Evolutionary conservation across 1,140 invertebrate genomes (phyloP).

Genomic region (Sitobion miscanthi): DNA sequence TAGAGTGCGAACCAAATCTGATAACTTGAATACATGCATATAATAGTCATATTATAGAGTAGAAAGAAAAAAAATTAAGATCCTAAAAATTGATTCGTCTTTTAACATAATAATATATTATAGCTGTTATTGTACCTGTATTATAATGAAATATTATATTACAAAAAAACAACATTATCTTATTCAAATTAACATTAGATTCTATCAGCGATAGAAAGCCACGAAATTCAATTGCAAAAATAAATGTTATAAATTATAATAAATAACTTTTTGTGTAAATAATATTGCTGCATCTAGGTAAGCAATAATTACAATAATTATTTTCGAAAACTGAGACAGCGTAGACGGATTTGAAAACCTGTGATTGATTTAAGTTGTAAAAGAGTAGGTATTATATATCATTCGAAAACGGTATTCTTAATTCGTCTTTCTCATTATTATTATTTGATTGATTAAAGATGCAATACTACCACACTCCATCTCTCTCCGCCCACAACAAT

Average conservation of each 20-base stretch:
- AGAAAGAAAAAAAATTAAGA: not conserved
- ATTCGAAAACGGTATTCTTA: not conserved
- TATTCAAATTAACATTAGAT: not conserved
- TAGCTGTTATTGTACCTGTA: not conserved
- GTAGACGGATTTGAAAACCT: not conserved
- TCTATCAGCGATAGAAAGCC: not conserved
- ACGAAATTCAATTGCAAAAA: not conserved
- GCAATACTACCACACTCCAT: not conserved
- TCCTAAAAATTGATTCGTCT: not conserved
- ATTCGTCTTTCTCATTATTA: not conserved
- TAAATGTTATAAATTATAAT: not conserved
- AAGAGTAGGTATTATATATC: not conserved
- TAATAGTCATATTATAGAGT: not conserved
- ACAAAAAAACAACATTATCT: not conserved
- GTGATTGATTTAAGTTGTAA: not conserved
- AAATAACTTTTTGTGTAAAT: not conserved
- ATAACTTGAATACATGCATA: not conserved
- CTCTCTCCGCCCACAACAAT: not conserved
- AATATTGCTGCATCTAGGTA: not conserved
- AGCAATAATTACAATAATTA: not conserved
- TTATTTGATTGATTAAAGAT: conserved; percentile 25
- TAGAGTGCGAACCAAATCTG: not conserved
- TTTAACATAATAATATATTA: not conserved
- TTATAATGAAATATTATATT: not conserved
- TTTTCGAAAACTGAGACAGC: not conserved